Evolutionary conservation across 2,888 invertebrate genomes (phyloP).

Genomic region (Leptura quadrifasciata): DNA sequence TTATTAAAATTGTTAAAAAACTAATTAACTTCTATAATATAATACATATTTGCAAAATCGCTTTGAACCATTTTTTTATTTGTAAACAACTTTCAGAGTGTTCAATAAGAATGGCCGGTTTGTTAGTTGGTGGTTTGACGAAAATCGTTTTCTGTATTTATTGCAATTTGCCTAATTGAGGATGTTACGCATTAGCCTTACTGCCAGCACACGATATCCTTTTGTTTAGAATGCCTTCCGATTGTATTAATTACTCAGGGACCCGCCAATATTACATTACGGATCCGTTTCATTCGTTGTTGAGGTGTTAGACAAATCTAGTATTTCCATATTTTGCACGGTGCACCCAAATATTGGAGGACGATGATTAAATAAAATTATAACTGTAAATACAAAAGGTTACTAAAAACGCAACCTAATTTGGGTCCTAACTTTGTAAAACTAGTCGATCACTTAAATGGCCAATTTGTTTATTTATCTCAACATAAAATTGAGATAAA

Average conservation of each 20-base stretch:
- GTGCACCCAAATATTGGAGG: no score
- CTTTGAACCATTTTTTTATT: constrained; percentile 6
- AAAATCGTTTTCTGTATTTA: constrained; percentile 39
- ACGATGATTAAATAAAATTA: no score
- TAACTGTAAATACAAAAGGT: no score
- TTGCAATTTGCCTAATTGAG: constrained; percentile 49
- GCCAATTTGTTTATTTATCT: no score
- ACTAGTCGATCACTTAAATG: no score
- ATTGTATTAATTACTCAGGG: constrained; percentile 43
- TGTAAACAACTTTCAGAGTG: neutral
- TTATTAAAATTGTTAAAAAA: no score
- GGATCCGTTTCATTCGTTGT: neutral
- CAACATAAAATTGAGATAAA: no score
- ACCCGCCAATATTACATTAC: constrained; percentile 6
- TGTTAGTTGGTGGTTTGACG: constrained; percentile 12
- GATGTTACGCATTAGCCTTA: constrained; percentile 50
- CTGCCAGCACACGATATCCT: constrained; percentile 40
- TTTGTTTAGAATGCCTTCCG: constrained; percentile 44
- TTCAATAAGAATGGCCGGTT: neutral
- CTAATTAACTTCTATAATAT: no score
- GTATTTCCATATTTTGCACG: neutral
- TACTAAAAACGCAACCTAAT: no score
- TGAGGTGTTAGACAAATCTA: neutral
- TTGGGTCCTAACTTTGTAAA: no score
- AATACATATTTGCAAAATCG: neutral